phyloP scores from a whole-genome alignment of 2,888 invertebrate species.

The Troides aeacus region DNA sequence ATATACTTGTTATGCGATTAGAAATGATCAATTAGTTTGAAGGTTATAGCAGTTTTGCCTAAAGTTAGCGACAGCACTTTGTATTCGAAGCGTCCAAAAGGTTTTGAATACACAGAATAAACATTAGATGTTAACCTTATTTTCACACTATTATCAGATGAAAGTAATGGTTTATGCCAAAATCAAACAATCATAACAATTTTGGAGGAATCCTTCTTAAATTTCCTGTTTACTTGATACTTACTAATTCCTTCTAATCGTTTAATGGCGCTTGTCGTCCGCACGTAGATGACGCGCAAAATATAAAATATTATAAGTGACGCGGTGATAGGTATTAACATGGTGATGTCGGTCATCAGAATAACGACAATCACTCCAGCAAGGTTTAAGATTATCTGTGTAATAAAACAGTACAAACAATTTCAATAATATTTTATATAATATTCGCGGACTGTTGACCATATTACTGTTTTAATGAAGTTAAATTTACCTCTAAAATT shows the following conservation, averaged over 20 bases:
- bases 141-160: too few relatives aligned
- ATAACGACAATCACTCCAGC: slow-evolving; percentile 89
- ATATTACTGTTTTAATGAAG: background rate
- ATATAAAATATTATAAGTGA: slow-evolving; percentile 81
- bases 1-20: background rate
- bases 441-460: background rate
- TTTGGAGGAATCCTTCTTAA: too few relatives aligned
- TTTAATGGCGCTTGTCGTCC: slow-evolving; percentile 85
- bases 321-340: slow-evolving; percentile 75
- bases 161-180: too few relatives aligned
- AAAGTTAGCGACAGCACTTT: too few relatives aligned
- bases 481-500: background rate
- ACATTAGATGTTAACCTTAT: too few relatives aligned
- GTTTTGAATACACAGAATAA: too few relatives aligned
- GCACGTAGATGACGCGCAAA: slow-evolving; percentile 82
- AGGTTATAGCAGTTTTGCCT: too few relatives aligned
- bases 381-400: slow-evolving; percentile 87
- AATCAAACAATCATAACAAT: too few relatives aligned
- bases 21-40: too few relatives aligned
- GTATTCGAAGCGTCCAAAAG: too few relatives aligned
- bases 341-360: slow-evolving; percentile 78
- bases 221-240: slow-evolving; percentile 40
- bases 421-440: too few relatives aligned
- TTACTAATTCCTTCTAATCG: slow-evolving; percentile 84
- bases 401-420: slow-evolving; percentile 25